Base-by-base conservation (phyloP, 1,140 invertebrate species). In the Dinothrombium tinctorium region DNA sequence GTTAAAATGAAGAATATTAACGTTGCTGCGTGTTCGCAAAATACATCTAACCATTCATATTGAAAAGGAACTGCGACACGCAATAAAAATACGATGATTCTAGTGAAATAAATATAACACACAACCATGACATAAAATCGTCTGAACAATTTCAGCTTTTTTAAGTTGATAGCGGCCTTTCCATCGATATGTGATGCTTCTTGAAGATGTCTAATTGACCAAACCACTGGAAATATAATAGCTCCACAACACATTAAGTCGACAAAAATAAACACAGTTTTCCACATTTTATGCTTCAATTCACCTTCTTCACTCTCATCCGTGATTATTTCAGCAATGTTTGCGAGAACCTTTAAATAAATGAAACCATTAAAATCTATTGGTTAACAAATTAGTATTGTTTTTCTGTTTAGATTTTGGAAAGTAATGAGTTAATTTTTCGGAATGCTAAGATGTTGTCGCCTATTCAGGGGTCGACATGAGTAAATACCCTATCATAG, bases 51-150 rank as follows among this genome's bases (percentile, higher is more conserved):
- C 87, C 87, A 98, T 53, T 79, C 76, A 53, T 87, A 90, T 57
- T 89, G 78, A 58, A 95, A 95, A 44, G 87, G 81, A 28, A 95
- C 78, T n/a, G 80, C 84, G 51, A 86, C 80, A 73, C 71, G 73
- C 15, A 92, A 56, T 49, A 92, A 62, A 53, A 82, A 87, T 2
- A 89, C 80, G 52, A 94, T 83, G 48, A 95, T 86, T 49, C 89
- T 68, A 3, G 89, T 95, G 47, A 90, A 89, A 58, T 96, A 96
- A 51, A 96, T 92, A 54, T 96, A 98, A 55, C 80, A 84, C 12
- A 95, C 74, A 46, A 67, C 83, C 77, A 95, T 81, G 15, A 95
- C 74, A 59, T 98, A 96, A 62, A 96, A 98, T 56, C 94, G 89
- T 44, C 82, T 68, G 60, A 98, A 98, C 3, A 98, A 63, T 58